A percentile compares a stretch with the other conserved stretches of the same genome.
These are phyloP conservation scores for Spialia ferax DNA, from an alignment of 2,888 invertebrate genomes.

Conservation along the genomic window DNA sequence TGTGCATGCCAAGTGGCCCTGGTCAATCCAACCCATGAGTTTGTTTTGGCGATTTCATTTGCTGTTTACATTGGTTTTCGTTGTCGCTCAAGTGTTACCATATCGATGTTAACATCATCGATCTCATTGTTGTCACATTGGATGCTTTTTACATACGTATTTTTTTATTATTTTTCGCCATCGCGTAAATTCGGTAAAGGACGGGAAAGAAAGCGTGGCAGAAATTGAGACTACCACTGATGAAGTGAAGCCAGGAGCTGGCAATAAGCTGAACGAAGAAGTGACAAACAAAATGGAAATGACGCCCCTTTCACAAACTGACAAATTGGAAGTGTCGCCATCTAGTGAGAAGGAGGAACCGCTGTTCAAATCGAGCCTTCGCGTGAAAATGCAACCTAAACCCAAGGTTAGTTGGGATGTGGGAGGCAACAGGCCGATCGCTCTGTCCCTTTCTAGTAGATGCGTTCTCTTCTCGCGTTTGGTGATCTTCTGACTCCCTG, in stretches of 20 bases:
- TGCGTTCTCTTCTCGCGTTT: constrained; percentile 62
- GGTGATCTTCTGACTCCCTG: constrained; percentile 55
- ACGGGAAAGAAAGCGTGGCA: constrained; percentile 73
- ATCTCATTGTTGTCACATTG: constrained; percentile 62
- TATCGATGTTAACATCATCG: constrained; percentile 52
- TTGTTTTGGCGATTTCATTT: constrained; percentile 62
- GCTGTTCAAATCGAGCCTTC: constrained; percentile 81
- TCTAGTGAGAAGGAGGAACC: constrained; percentile 79
- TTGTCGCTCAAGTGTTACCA: constrained; percentile 65
- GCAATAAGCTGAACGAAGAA: constrained; percentile 62
- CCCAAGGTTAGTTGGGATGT: constrained; percentile 76
- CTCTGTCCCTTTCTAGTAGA: constrained; percentile 71
- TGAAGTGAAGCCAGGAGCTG: constrained; percentile 76
- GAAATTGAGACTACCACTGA: constrained; percentile 82
- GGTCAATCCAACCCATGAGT: constrained; percentile 25
- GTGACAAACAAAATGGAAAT: constrained; percentile 57
- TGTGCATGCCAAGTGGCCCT: constrained; percentile 15
- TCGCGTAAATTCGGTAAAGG: constrained; percentile 78
- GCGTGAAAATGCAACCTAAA: constrained; percentile 69
- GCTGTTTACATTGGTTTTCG: constrained; percentile 62
- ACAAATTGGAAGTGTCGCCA: constrained; percentile 64
- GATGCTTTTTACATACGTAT: constrained; percentile 61
- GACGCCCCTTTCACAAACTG: constrained; percentile 51
- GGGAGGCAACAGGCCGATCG: constrained; percentile 50
- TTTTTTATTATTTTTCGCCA: constrained; percentile 63